These are phyloP conservation scores for Troilus luridus DNA, from an alignment of 2,888 invertebrate genomes.

Conservation along the genomic window DNA sequence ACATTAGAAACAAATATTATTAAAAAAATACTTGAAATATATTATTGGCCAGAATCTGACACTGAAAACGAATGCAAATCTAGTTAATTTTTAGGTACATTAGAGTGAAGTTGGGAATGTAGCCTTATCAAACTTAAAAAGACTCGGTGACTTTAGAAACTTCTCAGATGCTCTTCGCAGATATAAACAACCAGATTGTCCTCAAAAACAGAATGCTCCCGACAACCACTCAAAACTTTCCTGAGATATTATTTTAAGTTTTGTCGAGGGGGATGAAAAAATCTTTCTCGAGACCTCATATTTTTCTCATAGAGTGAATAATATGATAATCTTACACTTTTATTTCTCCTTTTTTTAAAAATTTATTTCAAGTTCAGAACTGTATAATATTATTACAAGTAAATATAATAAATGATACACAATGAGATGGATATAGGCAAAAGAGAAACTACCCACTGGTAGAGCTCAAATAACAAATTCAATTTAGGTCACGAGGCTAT, in stretches of 20 bases:
- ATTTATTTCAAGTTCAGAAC: too few species aligned
- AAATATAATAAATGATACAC: too few species aligned
- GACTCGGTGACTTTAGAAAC: neutral
- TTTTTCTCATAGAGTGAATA: neutral
- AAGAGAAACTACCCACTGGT: too few species aligned
- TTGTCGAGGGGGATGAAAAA: neutral
- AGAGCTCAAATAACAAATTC: too few species aligned
- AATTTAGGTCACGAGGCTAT: too few species aligned
- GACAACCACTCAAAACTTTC: constrained; percentile 31
- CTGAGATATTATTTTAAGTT: constrained; percentile 13
- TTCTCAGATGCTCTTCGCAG: neutral
- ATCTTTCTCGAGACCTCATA: neutral
- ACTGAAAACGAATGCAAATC: too few species aligned
- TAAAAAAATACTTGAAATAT: too few species aligned
- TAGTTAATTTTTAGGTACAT: neutral
- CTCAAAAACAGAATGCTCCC: neutral
- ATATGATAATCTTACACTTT: neutral
- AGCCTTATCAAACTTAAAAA: neutral
- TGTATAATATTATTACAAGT: too few species aligned
- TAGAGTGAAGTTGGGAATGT: neutral
- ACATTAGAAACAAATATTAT: too few species aligned
- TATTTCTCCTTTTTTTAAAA: too few species aligned
- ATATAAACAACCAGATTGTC: constrained; percentile 17
- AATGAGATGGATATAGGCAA: too few species aligned
- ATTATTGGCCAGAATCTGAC: too few species aligned